These are phyloP conservation scores for Petrocephalus zakoni DNA, from an alignment of 2,113 vertebrate genomes.

Conservation along the genomic window DNA sequence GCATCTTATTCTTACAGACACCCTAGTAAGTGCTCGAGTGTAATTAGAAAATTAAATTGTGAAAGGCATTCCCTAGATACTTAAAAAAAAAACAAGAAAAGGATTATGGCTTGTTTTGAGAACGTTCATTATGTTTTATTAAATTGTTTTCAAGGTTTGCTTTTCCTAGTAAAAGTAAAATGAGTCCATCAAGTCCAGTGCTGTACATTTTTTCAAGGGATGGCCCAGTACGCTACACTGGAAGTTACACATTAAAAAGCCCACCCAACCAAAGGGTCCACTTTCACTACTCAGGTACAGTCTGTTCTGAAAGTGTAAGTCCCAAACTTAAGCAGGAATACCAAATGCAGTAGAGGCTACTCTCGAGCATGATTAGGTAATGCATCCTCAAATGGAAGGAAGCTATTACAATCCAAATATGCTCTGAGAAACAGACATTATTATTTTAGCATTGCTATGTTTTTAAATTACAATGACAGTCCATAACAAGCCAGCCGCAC, in stretches of 20 bases:
- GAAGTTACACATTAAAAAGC: neutral
- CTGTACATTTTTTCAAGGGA: neutral
- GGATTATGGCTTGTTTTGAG: neutral
- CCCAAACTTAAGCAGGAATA: neutral
- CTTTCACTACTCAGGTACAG: neutral
- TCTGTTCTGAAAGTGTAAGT: neutral
- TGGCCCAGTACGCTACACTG: neutral
- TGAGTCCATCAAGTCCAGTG: neutral
- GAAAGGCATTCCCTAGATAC: too few species aligned
- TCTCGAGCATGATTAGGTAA: neutral
- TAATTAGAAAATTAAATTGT: neutral
- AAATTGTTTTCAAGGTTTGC: neutral
- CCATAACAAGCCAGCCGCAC: neutral
- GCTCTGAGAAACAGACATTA: neutral
- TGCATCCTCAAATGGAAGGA: neutral
- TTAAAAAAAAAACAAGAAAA: neutral
- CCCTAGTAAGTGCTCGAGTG: neutral
- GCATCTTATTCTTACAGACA: neutral
- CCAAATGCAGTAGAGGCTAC: neutral
- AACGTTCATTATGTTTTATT: neutral
- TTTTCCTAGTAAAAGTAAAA: neutral
- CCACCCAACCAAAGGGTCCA: neutral
- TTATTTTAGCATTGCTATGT: neutral
- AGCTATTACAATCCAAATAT: neutral
- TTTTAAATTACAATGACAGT: neutral